Base-by-base conservation (phyloP, 2,888 invertebrate species). In the Rutpela maculata region DNA sequence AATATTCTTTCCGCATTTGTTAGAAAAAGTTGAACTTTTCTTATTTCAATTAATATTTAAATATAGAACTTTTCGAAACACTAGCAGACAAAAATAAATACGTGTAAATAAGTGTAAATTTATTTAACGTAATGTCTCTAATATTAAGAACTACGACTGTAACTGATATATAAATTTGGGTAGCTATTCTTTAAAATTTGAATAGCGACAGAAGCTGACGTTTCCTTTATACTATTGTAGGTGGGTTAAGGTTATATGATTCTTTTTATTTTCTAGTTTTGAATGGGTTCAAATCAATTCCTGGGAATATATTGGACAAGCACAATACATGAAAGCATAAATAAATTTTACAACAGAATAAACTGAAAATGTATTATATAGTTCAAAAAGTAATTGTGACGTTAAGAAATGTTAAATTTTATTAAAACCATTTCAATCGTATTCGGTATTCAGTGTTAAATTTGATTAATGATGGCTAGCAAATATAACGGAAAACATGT, bases 191-290 rank as follows among this genome's bases (percentile, higher is more conserved):
- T 38, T 17, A 35, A 74, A 68, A 75, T 75, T 76, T 73, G 77
- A 78, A 80, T 63, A 67, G 72, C 70, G 78, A 71, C 76, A 80
- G 78, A 72, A 76, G 65, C 26, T 65, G 55, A 67, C 70, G 38
- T 67, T 57, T 67, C 67, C 50, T 67, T 74, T 74, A 55, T 74
- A 31, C 67, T 19, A n/a, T 38, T 57, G 66, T 56, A 26, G 56
- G 74, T 56, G 67, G 66, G 26, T 56, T 17, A 12, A 67, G 43
- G 38, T 26, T 31, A 43, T 22, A 67, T 38, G 63, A 43, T 43
- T 65, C 38, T 65, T 43, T 65, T 18, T 65, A 43, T 50, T 38
- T 65, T 65, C 65, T 38, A 12, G 38, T 65, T 43, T 65, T 65
- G 43, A 38, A 19, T 19, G 15, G 43, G 43, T 7, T 65, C 43